A percentile compares a stretch with the other conserved stretches of the same genome.
Conservation (phyloP, 1,140 invertebrate genomes). For the Archivesica marissinica region DNA sequence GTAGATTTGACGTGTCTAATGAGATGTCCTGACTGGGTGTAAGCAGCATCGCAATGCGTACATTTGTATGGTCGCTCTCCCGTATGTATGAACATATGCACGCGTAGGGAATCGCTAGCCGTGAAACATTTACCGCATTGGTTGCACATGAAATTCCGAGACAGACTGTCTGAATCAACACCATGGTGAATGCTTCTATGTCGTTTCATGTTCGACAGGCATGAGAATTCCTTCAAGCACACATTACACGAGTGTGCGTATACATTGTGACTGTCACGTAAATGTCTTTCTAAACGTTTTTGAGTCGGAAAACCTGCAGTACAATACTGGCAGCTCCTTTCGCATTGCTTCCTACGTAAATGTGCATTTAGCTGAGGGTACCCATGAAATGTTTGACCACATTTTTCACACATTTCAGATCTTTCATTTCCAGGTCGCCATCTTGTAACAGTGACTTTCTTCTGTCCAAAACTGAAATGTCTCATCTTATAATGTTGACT, state of each 20-base stretch:
- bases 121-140: constrained; percentile 22
- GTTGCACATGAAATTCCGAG: constrained; percentile 22
- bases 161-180: background rate
- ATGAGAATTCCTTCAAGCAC: constrained; percentile 12
- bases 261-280: background rate
- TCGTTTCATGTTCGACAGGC: background rate
- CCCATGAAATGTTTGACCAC: background rate
- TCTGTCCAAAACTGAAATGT: no score
- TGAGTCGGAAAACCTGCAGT: background rate
- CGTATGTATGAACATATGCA: constrained; percentile 21
- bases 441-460: no score
- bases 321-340: no score
- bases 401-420: constrained; percentile 2
- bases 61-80: constrained; percentile 17
- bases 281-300: background rate
- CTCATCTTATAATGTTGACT: no score
- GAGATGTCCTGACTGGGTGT: constrained; percentile 12
- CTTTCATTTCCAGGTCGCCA: no score
- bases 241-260: background rate
- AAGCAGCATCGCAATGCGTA: background rate
- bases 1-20: background rate
- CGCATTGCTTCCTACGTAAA: background rate
- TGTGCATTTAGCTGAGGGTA: background rate
- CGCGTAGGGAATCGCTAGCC: background rate
- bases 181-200: constrained; percentile 1